These are phyloP conservation scores for Panthera leo DNA, from an alignment of 2,113 vertebrate genomes.

Conservation along the genomic window DNA sequence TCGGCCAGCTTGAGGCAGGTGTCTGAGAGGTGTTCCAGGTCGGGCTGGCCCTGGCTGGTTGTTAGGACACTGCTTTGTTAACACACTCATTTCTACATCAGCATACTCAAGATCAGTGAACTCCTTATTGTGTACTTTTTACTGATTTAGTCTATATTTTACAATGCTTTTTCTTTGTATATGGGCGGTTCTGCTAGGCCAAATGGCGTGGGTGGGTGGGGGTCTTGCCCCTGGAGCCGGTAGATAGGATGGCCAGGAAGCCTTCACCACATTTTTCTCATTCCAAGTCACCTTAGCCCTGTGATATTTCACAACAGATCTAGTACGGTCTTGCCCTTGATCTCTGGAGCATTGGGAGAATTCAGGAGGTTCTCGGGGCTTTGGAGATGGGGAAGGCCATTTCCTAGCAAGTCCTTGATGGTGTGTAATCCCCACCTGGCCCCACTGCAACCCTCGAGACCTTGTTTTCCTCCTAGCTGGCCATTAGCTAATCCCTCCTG, in stretches of 20 bases:
- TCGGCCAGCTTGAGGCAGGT: neutral
- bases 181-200: neutral
- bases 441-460: neutral
- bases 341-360: neutral
- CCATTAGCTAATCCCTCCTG: neutral
- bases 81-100: neutral
- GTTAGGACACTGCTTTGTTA: neutral
- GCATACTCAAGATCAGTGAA: neutral
- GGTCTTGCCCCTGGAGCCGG: neutral
- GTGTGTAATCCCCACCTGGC: neutral
- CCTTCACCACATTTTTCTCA: neutral
- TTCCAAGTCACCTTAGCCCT: neutral
- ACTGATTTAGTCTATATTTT: neutral
- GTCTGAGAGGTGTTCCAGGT: neutral
- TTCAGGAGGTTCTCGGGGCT: neutral
- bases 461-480: neutral
- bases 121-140: neutral
- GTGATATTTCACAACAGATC: neutral
- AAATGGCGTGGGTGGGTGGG: neutral
- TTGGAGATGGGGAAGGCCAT: neutral
- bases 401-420: neutral
- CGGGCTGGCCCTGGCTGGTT: neutral
- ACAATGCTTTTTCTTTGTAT: neutral
- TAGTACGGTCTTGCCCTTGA: neutral
- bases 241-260: neutral